Percentiles rank a stretch among this genome's conserved stretches.
Conservation (phyloP, 2,113 vertebrate genomes). For the Microcebus lehilahytsara region DNA sequence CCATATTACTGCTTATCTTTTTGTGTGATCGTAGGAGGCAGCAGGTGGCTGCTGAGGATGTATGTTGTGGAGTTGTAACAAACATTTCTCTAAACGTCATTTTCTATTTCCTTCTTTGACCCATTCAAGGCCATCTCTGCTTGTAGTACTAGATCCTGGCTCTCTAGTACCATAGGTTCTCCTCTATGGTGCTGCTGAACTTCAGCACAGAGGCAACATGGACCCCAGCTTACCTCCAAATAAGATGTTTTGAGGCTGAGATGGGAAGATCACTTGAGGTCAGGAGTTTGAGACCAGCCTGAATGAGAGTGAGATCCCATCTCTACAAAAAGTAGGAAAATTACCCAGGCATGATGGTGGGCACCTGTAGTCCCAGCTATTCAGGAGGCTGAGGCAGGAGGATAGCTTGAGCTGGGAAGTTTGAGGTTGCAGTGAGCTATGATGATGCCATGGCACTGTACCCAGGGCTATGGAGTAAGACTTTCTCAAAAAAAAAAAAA, state of each 20-base stretch:
- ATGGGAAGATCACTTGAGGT: too few species aligned
- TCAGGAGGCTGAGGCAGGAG: too few species aligned
- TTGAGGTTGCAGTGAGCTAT: too few species aligned
- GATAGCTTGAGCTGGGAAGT: too few species aligned
- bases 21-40: neutral
- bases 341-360: too few species aligned
- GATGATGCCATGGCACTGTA: too few species aligned
- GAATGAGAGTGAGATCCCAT: too few species aligned
- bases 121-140: neutral
- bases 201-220: neutral
- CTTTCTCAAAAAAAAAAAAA: too few species aligned
- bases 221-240: neutral
- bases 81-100: neutral
- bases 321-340: too few species aligned
- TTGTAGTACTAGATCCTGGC: neutral
- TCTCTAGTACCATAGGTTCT: neutral
- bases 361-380: too few species aligned
- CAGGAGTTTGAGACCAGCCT: too few species aligned
- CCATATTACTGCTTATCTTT: conserved; percentile 1
- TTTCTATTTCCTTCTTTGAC: neutral
- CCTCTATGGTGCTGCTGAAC: neutral
- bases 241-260: neutral
- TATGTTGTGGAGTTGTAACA: neutral
- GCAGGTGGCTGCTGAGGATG: neutral
- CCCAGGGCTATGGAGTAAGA: too few species aligned